These are phyloP conservation scores for Chloroceryle aenea DNA, from an alignment of 2,113 vertebrate genomes.

Conservation along the genomic window DNA sequence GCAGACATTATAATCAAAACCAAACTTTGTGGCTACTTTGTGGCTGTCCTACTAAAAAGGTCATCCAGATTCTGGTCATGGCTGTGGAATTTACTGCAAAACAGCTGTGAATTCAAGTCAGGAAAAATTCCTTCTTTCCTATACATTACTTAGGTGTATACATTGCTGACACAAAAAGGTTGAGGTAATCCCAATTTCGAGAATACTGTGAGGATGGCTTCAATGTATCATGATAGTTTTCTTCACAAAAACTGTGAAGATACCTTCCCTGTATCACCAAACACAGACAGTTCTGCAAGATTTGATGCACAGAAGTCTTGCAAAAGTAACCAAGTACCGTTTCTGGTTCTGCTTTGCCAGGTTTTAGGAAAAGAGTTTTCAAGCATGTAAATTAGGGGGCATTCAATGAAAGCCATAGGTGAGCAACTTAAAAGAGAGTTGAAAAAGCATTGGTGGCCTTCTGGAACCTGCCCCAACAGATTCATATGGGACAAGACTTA, in stretches of 20 bases:
- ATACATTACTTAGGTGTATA: neutral
- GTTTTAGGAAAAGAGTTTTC: neutral
- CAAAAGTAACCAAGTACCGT: neutral
- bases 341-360: neutral
- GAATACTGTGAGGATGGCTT: neutral
- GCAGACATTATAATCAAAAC: slow-evolving; percentile 63
- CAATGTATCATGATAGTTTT: rapidly evolving
- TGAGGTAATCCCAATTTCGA: neutral
- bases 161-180: neutral
- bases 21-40: slow-evolving; percentile 53
- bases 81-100: slow-evolving; percentile 31
- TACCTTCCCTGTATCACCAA: neutral
- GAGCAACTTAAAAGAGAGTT: neutral
- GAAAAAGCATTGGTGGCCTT: neutral
- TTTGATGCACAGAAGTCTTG: neutral
- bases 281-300: neutral
- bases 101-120: slow-evolving; percentile 38
- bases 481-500: neutral
- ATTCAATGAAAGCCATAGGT: neutral
- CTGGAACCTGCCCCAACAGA: neutral
- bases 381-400: neutral
- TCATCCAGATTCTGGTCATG: slow-evolving; percentile 47
- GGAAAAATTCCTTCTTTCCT: neutral
- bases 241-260: neutral
- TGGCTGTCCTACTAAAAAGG: slow-evolving; percentile 55